phyloP scores from a whole-genome alignment of 1,140 invertebrate genomes.

The Platyscapa corneri region DNA sequence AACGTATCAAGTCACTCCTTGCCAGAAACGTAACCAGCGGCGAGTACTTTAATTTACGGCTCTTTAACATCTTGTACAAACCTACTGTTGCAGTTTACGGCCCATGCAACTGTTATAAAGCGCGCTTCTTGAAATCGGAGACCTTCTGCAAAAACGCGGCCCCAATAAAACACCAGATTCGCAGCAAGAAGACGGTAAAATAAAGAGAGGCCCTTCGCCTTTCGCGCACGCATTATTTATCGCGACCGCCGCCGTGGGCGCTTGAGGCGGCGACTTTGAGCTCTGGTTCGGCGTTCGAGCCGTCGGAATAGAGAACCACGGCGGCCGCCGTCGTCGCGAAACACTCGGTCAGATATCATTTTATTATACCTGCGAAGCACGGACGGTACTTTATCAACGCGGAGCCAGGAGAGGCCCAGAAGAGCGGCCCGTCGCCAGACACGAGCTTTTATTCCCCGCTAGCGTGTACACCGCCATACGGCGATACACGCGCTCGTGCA shows the following conservation, averaged over 20 bases:
- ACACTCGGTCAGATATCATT: conserved; percentile 66
- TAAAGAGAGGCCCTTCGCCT: not conserved
- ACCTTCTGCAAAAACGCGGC: conserved; percentile 12
- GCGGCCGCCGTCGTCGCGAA: conserved; percentile 60
- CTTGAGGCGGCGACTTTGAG: conserved; percentile 61
- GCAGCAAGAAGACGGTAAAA: not conserved
- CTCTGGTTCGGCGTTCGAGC: conserved; percentile 17
- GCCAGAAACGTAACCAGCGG: not conserved
- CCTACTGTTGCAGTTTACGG: conserved; percentile 30
- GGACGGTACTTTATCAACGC: conserved; percentile 67
- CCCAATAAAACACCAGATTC: conserved; percentile 26
- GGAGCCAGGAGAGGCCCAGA: conserved; percentile 48
- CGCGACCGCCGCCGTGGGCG: conserved; percentile 58
- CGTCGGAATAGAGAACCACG: conserved; percentile 53
- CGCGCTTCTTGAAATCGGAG: conserved; percentile 39
- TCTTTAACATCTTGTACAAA: conserved; percentile 34
- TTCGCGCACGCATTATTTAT: conserved; percentile 63
- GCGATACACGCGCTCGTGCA: no score
- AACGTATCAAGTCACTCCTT: not conserved
- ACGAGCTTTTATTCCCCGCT: conserved; percentile 36
- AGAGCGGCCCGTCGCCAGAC: conserved; percentile 36
- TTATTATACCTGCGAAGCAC: conserved; percentile 66
- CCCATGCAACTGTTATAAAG: not conserved
- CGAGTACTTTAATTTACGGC: not conserved
- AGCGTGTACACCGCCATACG: not conserved